Evolutionary conservation across 2,797 vertebrate species (phyloP).

Genomic region (Squalus acanthias): DNA sequence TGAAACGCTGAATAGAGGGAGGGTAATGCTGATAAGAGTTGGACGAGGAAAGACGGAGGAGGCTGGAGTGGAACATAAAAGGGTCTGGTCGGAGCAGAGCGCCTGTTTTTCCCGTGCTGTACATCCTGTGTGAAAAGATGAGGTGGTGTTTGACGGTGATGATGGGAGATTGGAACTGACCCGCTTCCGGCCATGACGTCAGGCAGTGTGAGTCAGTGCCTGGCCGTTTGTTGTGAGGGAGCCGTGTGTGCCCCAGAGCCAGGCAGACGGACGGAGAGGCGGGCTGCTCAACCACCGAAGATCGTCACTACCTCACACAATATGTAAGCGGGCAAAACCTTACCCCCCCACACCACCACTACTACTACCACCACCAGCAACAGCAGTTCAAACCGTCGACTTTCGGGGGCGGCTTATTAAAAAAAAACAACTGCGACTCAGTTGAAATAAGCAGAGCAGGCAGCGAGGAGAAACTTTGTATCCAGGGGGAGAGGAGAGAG

Average conservation of each 20-base stretch:
- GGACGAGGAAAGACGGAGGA: too few relatives aligned
- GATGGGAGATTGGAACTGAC: neutral
- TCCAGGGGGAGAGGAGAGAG: neutral
- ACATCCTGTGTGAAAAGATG: too few relatives aligned
- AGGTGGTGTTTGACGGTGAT: too few relatives aligned
- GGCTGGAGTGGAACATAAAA: too few relatives aligned
- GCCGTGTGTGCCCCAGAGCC: neutral
- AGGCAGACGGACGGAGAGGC: neutral
- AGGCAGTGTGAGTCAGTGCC: neutral
- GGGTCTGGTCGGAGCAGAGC: too few relatives aligned
- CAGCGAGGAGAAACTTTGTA: neutral
- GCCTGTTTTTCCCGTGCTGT: too few relatives aligned
- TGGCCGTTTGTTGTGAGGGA: neutral
- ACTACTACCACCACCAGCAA: neutral
- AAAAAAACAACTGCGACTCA: neutral
- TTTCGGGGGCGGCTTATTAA: neutral
- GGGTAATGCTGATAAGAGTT: too few relatives aligned
- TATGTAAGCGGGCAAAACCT: neutral
- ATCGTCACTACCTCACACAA: neutral
- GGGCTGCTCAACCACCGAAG: neutral
- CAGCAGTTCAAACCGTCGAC: neutral
- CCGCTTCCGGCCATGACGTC: slow-evolving; percentile 15
- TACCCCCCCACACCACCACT: neutral
- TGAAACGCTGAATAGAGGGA: too few relatives aligned
- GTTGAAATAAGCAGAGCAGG: neutral